Percentiles rank a stretch among this genome's conserved stretches.
Evolutionary conservation across 2,888 invertebrate species (phyloP).

Genomic region (Globia sparganii): DNA sequence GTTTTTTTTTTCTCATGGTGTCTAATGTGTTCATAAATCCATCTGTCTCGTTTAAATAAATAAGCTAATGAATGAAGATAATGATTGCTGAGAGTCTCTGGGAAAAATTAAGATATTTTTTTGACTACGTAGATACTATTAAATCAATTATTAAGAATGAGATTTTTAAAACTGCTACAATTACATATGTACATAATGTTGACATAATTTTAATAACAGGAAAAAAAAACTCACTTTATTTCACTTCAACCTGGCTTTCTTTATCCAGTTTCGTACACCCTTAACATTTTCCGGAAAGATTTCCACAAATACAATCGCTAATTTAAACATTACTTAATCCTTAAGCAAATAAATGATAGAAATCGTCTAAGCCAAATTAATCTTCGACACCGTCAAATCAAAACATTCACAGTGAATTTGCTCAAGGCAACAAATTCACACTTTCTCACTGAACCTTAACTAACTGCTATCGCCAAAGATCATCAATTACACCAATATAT

Average conservation of each 20-base stretch:
- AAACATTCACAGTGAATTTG: conserved; percentile 5
- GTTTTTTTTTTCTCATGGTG: conserved; percentile 56
- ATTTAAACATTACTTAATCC: neutral
- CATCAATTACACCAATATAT: conserved; percentile 58
- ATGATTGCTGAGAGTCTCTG: conserved; percentile 45
- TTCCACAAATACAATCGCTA: neutral
- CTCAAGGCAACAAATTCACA: conserved; percentile 25
- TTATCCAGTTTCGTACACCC: no score
- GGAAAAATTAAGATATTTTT: neutral
- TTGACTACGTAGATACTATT: neutral
- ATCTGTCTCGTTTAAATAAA: conserved; percentile 60
- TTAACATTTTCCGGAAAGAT: neutral
- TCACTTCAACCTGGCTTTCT: neutral
- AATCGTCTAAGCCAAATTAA: neutral
- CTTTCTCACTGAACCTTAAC: conserved; percentile 51
- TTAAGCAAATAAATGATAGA: neutral
- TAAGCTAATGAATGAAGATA: conserved; percentile 58
- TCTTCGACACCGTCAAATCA: neutral
- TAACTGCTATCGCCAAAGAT: conserved; percentile 34
- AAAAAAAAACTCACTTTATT: neutral
- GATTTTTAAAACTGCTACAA: neutral
- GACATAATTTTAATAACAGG: neutral
- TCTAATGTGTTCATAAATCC: conserved; percentile 64
- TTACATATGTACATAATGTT: neutral
- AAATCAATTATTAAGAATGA: neutral